Evolutionary conservation across 2,113 vertebrate genomes (phyloP).

Genomic region (Cavia porcellus): DNA sequence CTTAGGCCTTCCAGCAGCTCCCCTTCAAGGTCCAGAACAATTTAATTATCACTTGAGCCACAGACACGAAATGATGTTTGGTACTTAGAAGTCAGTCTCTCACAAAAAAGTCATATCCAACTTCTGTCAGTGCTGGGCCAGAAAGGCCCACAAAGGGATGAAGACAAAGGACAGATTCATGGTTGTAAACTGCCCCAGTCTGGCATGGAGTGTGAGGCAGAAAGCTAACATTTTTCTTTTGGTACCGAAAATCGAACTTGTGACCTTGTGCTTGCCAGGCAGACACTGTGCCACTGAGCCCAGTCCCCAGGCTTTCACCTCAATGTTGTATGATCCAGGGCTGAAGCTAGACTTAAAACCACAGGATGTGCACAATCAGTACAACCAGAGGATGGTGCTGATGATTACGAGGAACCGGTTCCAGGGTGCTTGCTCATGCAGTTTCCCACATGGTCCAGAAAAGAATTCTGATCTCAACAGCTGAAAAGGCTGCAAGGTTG

Average conservation of each 20-base stretch:
- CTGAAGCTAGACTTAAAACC: conserved; percentile 94
- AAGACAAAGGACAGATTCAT: conserved; percentile 94
- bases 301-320: conserved; percentile 91
- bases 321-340: conserved; percentile 93
- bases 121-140: conserved; percentile 94
- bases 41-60: conserved; percentile 56
- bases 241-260: too few species aligned
- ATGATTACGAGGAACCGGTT: conserved; percentile 98
- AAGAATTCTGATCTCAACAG: conserved; percentile 95
- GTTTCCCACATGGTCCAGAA: conserved; percentile 97
- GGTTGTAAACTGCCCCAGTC: conserved; percentile 91
- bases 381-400: conserved; percentile 96
- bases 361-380: conserved; percentile 91
- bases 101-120: conserved; percentile 94
- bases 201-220: conserved; percentile 95
- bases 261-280: too few species aligned
- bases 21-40: conserved; percentile 59
- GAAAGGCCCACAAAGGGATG: conserved; percentile 94
- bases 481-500: conserved; percentile 78
- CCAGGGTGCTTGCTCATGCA: conserved; percentile 97
- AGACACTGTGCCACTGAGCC: too few species aligned
- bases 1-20: conserved; percentile 62
- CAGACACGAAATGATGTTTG: background rate
- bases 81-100: conserved; percentile 89
- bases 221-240: too few species aligned